Base-by-base conservation (phyloP, 2,113 vertebrate genomes). In the Rhinoptilus africanus region DNA sequence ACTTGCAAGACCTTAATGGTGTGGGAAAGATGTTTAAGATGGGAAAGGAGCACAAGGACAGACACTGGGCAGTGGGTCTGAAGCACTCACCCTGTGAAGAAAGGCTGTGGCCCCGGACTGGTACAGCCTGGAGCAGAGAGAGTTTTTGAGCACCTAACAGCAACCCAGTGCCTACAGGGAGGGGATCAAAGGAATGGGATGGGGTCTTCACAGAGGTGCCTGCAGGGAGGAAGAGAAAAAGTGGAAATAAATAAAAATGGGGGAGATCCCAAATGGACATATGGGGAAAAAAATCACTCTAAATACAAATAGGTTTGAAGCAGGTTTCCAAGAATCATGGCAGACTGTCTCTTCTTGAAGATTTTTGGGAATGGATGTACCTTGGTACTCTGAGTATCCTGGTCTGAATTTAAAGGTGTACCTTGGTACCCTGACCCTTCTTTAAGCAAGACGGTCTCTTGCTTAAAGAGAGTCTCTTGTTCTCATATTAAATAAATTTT, bases 181-280 rank as follows among this genome's bases (percentile, higher is more conserved):
- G 10, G 8, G 3, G 4, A 60, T 24, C 1, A 3, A 82, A 12
- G 10, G 20, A 19, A 12, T 2, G 11, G 16, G 5, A 8, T 20
- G 3, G 7, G 20, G 39, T 43, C 13, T 62, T 67, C 53, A 35
- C 4, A 62, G 20, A 50, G 5, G 8, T 30, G 2, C 9, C 14
- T 54, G 7, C 20, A 66, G 30, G 6, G 27, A 64, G 3, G 16
- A 75, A 71, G 21, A 82, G 9, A 64, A 2, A 60, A 5, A 43
- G 9, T 24, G 35, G 6, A 57, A 54, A 56, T 18, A 79, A 63
- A 59, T 28, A 50, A 76, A 82, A 91, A 62, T 15, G 8, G 7
- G 7, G 6, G 66, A 48, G 16, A 27, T 48, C 12, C 4, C 21
- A 27, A 56, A 7, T 37, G 4, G 9, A 48, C 4, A 22, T 20